Conservation (phyloP, 2,888 invertebrate genomes). For the Dryobotodes eremita region DNA sequence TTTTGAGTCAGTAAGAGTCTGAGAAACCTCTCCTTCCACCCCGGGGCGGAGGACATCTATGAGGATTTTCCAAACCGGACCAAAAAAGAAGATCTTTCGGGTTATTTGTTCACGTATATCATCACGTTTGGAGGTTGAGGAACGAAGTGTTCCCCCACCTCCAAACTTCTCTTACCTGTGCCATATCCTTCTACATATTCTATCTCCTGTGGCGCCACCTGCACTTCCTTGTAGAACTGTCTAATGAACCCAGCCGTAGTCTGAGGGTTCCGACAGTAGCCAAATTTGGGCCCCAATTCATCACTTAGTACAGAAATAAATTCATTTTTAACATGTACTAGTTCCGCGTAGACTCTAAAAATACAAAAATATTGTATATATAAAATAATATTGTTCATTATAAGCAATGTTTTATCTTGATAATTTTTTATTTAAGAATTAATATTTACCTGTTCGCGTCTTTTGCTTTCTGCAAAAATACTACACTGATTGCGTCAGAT, state of each 20-base stretch:
- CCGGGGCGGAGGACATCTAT: too few relatives aligned
- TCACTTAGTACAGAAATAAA: constrained; percentile 86
- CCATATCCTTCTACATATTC: constrained; percentile 96
- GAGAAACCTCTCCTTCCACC: too few relatives aligned
- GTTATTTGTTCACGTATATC: too few relatives aligned
- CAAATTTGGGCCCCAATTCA: constrained; percentile 79
- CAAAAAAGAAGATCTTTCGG: too few relatives aligned
- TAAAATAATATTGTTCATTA: too few relatives aligned
- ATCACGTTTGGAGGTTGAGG: not conserved
- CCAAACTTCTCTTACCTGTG: constrained; percentile 87
- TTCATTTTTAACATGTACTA: constrained; percentile 92
- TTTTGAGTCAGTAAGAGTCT: too few relatives aligned
- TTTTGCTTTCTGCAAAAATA: constrained; percentile 23
- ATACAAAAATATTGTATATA: not conserved
- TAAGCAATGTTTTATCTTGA: not conserved
- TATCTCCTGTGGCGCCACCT: constrained; percentile 92
- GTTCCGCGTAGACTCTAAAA: constrained; percentile 91
- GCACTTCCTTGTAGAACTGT: constrained; percentile 91
- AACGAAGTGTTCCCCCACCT: not conserved
- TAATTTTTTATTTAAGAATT: not conserved
- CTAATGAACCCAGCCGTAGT: constrained; percentile 87
- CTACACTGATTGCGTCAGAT: constrained; percentile 17
- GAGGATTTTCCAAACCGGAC: too few relatives aligned
- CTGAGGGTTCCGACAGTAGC: constrained; percentile 89
- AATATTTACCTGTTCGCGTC: constrained; percentile 8